Percentiles rank a stretch among this genome's conserved stretches.
These are phyloP conservation scores for Diplodus puntazzo DNA, from an alignment of 2,797 vertebrate species.

Conservation along the genomic window DNA sequence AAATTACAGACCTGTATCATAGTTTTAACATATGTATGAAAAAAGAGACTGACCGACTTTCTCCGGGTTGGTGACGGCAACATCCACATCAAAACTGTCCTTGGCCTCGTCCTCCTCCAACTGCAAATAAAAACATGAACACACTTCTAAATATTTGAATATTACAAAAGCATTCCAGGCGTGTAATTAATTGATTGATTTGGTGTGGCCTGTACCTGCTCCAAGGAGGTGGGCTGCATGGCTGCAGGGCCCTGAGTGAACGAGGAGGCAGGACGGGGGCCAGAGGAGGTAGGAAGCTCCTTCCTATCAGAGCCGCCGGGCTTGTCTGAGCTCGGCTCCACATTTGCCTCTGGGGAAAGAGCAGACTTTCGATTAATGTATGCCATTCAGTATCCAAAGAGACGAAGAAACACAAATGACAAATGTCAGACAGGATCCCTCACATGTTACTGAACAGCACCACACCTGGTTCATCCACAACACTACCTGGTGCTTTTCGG, in stretches of 20 bases:
- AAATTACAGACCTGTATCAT: neutral
- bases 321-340: slow-evolving; percentile 89
- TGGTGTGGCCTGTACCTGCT: slow-evolving; percentile 85
- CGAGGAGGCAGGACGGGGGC: slow-evolving; percentile 71
- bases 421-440: neutral
- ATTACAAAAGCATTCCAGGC: neutral
- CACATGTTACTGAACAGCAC: neutral
- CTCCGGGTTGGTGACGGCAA: slow-evolving; percentile 95
- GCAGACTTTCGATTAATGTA: neutral
- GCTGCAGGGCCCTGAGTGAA: slow-evolving; percentile 79
- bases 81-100: slow-evolving; percentile 93
- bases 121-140: slow-evolving; percentile 72
- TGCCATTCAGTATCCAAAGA: neutral
- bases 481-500: neutral
- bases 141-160: neutral
- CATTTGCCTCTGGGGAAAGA: slow-evolving; percentile 88
- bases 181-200: neutral
- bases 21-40: neutral
- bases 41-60: slow-evolving; percentile 91
- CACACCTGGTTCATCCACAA: neutral
- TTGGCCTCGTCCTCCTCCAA: slow-evolving; percentile 91
- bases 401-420: neutral
- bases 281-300: slow-evolving; percentile 75
- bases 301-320: slow-evolving; percentile 84
- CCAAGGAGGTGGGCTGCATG: slow-evolving; percentile 83